Conservation (phyloP, 2,888 invertebrate genomes). For the Orthosia gothica region DNA sequence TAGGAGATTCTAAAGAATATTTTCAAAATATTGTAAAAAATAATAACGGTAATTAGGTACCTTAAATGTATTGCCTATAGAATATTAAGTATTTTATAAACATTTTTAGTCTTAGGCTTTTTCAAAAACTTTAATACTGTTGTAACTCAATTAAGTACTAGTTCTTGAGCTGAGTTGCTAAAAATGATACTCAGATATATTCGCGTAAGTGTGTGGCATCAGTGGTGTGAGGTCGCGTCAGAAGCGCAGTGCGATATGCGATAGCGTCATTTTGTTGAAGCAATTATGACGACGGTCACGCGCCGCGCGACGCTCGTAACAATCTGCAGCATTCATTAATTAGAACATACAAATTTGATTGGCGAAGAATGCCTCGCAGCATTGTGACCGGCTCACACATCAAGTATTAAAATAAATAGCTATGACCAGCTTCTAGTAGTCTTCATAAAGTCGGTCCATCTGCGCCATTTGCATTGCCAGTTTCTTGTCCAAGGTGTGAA, state of each 20-base stretch:
- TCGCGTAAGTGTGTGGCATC: background rate
- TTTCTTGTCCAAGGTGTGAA: constrained; percentile 73
- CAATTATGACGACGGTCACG: background rate
- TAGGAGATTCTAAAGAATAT: background rate
- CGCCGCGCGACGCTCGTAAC: background rate
- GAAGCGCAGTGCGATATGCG: background rate
- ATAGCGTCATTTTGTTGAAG: background rate
- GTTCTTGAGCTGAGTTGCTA: background rate
- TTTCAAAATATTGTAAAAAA: background rate
- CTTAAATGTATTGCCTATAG: background rate
- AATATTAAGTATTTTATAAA: background rate
- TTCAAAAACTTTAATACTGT: background rate
- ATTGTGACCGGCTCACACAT: background rate
- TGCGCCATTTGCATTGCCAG: constrained; percentile 70
- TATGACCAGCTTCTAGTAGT: constrained; percentile 59
- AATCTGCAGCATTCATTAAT: background rate
- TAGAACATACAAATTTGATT: background rate
- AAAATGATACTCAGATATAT: background rate
- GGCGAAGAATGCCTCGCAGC: background rate
- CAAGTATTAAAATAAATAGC: background rate
- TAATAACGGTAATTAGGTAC: background rate
- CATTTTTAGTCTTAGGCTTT: background rate
- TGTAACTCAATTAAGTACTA: background rate
- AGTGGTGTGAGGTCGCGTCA: background rate
- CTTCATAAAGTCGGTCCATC: constrained; percentile 68